phyloP scores from a whole-genome alignment of 1,140 invertebrate species.

The Lethrus apterus region DNA sequence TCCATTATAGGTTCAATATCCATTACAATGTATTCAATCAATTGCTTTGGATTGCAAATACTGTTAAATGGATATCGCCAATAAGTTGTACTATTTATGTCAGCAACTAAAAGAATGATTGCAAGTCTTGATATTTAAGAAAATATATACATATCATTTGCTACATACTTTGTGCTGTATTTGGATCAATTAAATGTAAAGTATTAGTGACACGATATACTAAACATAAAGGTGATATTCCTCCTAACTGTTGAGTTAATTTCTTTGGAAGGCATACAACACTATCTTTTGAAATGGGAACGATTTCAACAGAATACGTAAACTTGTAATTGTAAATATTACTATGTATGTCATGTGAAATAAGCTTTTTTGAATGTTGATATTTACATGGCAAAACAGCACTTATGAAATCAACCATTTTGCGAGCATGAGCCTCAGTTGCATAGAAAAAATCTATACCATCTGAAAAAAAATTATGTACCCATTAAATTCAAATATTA shows the following conservation, averaged over 20 bases:
- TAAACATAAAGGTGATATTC: constrained; percentile 85
- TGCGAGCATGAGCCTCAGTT: constrained; percentile 82
- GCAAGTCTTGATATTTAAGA: background rate
- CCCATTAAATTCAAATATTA: constrained; percentile 17
- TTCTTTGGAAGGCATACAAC: constrained; percentile 87
- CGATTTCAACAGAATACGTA: constrained; percentile 88
- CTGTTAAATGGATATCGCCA: constrained; percentile 82
- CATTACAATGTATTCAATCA: constrained; percentile 92
- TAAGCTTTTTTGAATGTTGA: constrained; percentile 87
- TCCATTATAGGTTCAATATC: constrained; percentile 80
- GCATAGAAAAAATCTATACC: constrained; percentile 96
- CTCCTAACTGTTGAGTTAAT: constrained; percentile 82
- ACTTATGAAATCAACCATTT: constrained; percentile 90
- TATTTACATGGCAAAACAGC: constrained; percentile 81
- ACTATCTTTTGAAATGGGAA: constrained; percentile 95
- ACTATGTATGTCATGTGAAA: constrained; percentile 96
- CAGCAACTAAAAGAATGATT: constrained; percentile 60
- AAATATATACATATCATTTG: constrained; percentile 24
- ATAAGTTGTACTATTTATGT: constrained; percentile 71
- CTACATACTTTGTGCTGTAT: constrained; percentile 83
- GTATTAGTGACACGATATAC: constrained; percentile 82
- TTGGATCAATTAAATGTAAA: constrained; percentile 91
- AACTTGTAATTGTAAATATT: constrained; percentile 98
- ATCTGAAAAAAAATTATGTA: constrained; percentile 52
- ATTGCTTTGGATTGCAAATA: constrained; percentile 84